Evolutionary conservation across 2,113 vertebrate genomes (phyloP).

Genomic region (Brachyistius frenatus): DNA sequence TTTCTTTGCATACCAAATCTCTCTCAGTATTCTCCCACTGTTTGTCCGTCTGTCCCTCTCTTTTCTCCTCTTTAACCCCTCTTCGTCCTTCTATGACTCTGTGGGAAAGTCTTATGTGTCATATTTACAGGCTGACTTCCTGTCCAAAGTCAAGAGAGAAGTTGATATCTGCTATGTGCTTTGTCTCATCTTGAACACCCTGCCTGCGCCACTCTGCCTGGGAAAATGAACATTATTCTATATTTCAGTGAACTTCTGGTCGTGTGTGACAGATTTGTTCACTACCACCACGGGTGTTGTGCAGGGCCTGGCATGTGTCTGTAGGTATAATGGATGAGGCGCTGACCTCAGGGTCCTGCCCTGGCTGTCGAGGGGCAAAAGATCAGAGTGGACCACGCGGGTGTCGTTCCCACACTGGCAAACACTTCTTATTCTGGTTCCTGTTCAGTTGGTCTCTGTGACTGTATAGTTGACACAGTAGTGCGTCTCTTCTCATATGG

Average conservation of each 20-base stretch:
- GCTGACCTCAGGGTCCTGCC: slow-evolving; percentile 51
- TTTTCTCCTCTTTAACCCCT: neutral
- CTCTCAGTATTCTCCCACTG: neutral
- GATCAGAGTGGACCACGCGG: slow-evolving; percentile 55
- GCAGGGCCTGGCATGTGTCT: slow-evolving; percentile 19
- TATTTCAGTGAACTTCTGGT: neutral
- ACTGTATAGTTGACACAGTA: neutral
- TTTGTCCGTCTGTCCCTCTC: slow-evolving; percentile 16
- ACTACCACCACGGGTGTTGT: slow-evolving; percentile 10
- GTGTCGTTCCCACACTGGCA: slow-evolving; percentile 50
- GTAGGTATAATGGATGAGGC: slow-evolving; percentile 52
- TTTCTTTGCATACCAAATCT: slow-evolving; percentile 3
- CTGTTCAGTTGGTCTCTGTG: neutral
- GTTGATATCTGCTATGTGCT: slow-evolving; percentile 29
- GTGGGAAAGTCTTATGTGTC: slow-evolving; percentile 67
- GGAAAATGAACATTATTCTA: neutral
- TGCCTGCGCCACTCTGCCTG: neutral
- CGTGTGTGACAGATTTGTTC: slow-evolving; percentile 35
- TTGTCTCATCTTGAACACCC: slow-evolving; percentile 3
- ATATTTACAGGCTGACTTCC: slow-evolving; percentile 67
- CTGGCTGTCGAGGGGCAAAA: slow-evolving; percentile 30
- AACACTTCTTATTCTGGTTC: slow-evolving; percentile 2
- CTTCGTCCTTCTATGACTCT: neutral
- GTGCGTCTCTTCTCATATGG: neutral
- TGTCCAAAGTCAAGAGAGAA: slow-evolving; percentile 38